These are phyloP conservation scores for Plumapathes pennacea DNA, from an alignment of 92 coral and sea anemone genomes.

Conservation along the genomic window DNA sequence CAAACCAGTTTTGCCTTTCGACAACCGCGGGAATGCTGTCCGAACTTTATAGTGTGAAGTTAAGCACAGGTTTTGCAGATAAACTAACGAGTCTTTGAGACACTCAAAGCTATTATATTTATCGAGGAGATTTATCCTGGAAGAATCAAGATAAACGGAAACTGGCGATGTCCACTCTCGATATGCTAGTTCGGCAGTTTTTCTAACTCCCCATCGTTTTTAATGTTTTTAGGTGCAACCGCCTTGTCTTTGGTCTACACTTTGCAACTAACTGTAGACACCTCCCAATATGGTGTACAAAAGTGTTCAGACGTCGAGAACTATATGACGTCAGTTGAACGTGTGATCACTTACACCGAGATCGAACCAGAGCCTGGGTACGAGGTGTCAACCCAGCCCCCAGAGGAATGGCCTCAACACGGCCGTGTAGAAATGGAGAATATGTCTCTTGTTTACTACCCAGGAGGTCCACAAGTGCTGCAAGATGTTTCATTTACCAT, in stretches of 20 bases:
- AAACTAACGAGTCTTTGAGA: too few species aligned
- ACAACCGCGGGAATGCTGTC: too few species aligned
- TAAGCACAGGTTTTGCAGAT: too few species aligned
- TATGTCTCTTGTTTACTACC: conserved; percentile 57
- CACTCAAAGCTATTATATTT: too few species aligned
- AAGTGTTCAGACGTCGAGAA: conserved; percentile 72
- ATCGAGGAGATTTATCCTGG: too few species aligned
- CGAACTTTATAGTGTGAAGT: too few species aligned
- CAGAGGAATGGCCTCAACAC: conserved; percentile 80
- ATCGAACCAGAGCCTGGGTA: conserved; percentile 83
- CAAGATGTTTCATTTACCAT: conserved; percentile 60
- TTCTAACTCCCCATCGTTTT: too few species aligned
- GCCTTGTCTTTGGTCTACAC: conserved; percentile 71
- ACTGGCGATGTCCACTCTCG: too few species aligned
- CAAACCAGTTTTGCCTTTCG: too few species aligned
- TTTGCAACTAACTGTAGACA: conserved; percentile 71
- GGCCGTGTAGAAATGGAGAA: conserved; percentile 57
- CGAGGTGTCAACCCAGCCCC: conserved; percentile 66
- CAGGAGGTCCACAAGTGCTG: conserved; percentile 48
- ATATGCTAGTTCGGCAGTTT: too few species aligned
- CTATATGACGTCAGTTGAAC: conserved; percentile 77
- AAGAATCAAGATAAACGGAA: too few species aligned
- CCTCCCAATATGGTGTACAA: conserved; percentile 67
- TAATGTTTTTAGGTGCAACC: conserved; percentile 39
- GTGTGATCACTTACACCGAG: conserved; percentile 52